Evolutionary conservation across 2,113 vertebrate genomes (phyloP), one percentile per base, ranked within the genome.

Genomic region (Xyliphius kryptos): DNA sequence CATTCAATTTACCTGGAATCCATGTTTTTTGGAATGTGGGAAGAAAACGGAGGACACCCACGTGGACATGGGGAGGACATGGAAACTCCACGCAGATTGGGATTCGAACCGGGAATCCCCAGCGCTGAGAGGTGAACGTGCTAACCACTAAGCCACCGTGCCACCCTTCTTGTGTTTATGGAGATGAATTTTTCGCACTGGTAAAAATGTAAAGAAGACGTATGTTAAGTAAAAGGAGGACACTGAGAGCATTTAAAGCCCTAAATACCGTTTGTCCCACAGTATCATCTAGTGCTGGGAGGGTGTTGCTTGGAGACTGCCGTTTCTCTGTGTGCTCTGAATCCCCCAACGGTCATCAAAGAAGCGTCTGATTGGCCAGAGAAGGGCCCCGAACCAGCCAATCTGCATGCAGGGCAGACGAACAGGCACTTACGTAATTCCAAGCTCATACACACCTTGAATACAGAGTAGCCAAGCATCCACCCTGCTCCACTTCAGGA

Each of bases 291-390:
- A 59, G 50, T 63, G 60, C 55, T 43, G 41, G 36, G 48, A 43
- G 26, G 46, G 37, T 32, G 65, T 72, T 68, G 65, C 70, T 59
- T 68, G 56, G 70, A 68, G 63, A 68, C 70, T 58, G 62, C 47
- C 17, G 11, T 64, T 19, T 67, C 69, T 32, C 50, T 43, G 55
- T 54, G 54, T 44, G 61, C 46, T 43, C 22, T 60, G 43, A 36
- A 60, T 68, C 60, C 52, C 57, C 50, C 16, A 50, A 44, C 32
- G 65, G 65, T 72, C 70, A 64, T 26, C 56, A 43, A 6, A 55
- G 36, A 15, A 16, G 13, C 17, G 16, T 60, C 40, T 36, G 52
- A 50, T 68, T 64, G 65, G 67, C 37, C 41, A n/a, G 3, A 15
- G 13, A 49, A 51, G 49, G 16, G 16, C 46, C 6, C 19, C 37